A percentile compares a stretch with the other conserved stretches of the same genome.
Conservation (phyloP, 35 echinoderm and acorn worm genomes). For the Ptychodera flava region DNA sequence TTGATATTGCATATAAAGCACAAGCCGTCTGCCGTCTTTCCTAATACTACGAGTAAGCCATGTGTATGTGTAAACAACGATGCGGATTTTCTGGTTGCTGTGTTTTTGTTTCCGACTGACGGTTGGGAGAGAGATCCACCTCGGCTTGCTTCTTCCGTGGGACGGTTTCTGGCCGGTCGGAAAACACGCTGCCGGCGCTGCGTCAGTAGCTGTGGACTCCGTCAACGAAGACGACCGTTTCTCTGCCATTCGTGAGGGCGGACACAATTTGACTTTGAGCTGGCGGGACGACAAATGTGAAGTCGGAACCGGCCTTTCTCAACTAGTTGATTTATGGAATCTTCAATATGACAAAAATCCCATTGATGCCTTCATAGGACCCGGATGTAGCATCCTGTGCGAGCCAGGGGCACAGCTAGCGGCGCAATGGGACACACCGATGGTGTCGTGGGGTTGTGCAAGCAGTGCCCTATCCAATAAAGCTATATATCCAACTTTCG, state of each 20-base stretch:
- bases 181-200: constrained; percentile 3
- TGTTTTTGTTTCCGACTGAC: background rate
- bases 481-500: constrained; percentile 5
- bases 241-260: background rate
- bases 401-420: constrained; percentile 4
- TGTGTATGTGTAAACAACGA: background rate
- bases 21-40: too few species aligned
- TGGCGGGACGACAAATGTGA: constrained; percentile 12
- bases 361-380: constrained; percentile 15
- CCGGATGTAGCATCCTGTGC: constrained; percentile 9
- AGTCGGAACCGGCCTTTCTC: background rate
- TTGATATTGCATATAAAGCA: too few species aligned
- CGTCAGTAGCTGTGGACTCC: background rate
- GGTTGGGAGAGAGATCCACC: background rate
- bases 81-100: background rate
- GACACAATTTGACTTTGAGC: background rate
- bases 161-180: constrained; percentile 19
- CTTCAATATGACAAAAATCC: background rate
- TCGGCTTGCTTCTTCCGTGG: constrained; percentile 11
- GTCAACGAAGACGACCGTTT: background rate
- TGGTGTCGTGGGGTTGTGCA: constrained; percentile 11
- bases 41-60: too few species aligned
- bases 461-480: constrained; percentile 17
- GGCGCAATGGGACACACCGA: constrained; percentile 7
- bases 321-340: constrained; percentile 3